Conservation (phyloP, 2,888 invertebrate species). For the Nineta flava region DNA sequence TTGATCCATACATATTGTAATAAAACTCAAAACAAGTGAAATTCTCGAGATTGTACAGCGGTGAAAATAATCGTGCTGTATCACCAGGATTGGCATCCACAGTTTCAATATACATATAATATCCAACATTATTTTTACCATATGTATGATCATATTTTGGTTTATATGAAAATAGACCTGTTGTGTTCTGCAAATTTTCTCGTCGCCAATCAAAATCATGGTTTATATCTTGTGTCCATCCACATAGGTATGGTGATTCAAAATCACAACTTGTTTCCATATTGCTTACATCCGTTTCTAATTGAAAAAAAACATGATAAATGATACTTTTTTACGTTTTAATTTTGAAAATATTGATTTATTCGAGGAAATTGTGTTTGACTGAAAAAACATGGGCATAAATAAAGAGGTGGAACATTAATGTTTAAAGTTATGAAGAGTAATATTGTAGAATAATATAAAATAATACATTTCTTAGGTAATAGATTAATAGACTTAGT, state of each 20-base stretch:
- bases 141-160: conserved; percentile 63
- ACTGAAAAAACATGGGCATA: conserved; percentile 9
- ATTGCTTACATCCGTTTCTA: conserved; percentile 22
- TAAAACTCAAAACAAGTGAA: conserved; percentile 47
- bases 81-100: conserved; percentile 43
- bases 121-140: conserved; percentile 39
- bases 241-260: conserved; percentile 49
- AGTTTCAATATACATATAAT: conserved; percentile 76
- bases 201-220: conserved; percentile 63
- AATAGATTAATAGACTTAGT: no score
- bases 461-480: no score
- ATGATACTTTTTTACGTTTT: neutral
- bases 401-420: no score
- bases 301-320: neutral
- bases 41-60: conserved; percentile 33
- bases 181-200: conserved; percentile 44
- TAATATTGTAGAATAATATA: no score
- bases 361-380: no score
- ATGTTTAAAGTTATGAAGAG: no score
- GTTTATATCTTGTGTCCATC: conserved; percentile 56
- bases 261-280: conserved; percentile 45
- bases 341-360: no score
- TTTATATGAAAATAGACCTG: conserved; percentile 49
- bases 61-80: conserved; percentile 56
- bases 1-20: conserved; percentile 65